Evolutionary conservation across 1,140 invertebrate genomes (phyloP), one percentile per base, ranked within the genome.

Genomic region (Dendroctonus valens): DNA sequence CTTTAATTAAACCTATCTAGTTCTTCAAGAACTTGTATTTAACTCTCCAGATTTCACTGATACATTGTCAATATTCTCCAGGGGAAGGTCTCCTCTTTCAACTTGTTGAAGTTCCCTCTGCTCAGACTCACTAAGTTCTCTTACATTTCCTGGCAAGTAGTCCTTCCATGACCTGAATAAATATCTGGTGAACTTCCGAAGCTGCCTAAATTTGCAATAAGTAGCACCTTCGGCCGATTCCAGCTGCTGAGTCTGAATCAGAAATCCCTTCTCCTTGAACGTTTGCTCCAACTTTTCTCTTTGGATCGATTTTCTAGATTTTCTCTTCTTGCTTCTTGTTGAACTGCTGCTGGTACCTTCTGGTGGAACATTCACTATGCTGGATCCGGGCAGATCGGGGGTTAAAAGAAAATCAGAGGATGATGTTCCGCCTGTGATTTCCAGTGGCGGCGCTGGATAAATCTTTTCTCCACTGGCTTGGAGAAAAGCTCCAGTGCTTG

Each of bases 131-230:
- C 73, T 72, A 11, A 72, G 54, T 14, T 76, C 76, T 8, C 65
- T 74, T 44, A 92, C 83, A 67, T 91, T 90, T 0, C 89, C 91
- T 0, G 93, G 93, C 14, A 96, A 81, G 77, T 96, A 94, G 77
- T 95, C 91, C 75, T 94, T 94, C 93, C 93, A 96, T 74, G 91
- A 94, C 59, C 93, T 83, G 71, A 95, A 94, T 48, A 96, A 81
- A 77, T 96, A 96, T 39, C 93, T 83, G 0, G 93, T 96, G 72
- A 96, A 96, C 76, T 96, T 96, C 65, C 92, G 83, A 8, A 96
- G 79, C 73, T 96, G 93, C 48, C 93, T 81, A 75, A 96, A 96
- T 78, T 96, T 96, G 79, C 93, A 96, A 73, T 95, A 96, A 0
- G 93, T 95, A 0, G 93, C 92, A 0, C 93, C 93, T 77, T 95